These are phyloP conservation scores for Neolamprologus falcicula DNA, from an alignment of 2,113 vertebrate genomes.

Conservation along the genomic window DNA sequence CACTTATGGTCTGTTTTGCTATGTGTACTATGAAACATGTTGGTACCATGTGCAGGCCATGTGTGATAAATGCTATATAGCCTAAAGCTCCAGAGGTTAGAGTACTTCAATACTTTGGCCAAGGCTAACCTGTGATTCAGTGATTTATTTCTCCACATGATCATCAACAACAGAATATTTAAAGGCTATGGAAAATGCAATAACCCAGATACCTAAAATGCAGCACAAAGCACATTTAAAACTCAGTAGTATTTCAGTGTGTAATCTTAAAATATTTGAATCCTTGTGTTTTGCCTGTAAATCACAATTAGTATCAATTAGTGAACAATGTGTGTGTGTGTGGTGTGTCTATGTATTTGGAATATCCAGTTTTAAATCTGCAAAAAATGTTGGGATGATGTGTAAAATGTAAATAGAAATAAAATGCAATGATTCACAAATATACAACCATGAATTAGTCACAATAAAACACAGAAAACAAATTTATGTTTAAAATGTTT, in stretches of 20 bases:
- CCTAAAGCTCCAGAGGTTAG: neutral
- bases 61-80: neutral
- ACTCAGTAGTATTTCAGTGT: neutral
- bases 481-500: neutral
- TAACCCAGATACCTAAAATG: neutral
- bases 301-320: neutral
- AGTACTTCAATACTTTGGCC: neutral
- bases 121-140: neutral
- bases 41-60: constrained; percentile 36
- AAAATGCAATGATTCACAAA: neutral
- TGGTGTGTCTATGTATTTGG: neutral
- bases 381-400: neutral
- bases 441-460: neutral
- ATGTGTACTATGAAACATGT: neutral
- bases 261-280: neutral
- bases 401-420: neutral
- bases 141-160: neutral
- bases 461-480: neutral
- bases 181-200: neutral
- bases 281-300: neutral
- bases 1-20: constrained; percentile 9
- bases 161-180: neutral
- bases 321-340: neutral
- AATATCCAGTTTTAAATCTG: neutral
- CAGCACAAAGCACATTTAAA: neutral